phyloP scores from a whole-genome alignment of 2,113 vertebrate genomes.

The Phyllostomus discolor region DNA sequence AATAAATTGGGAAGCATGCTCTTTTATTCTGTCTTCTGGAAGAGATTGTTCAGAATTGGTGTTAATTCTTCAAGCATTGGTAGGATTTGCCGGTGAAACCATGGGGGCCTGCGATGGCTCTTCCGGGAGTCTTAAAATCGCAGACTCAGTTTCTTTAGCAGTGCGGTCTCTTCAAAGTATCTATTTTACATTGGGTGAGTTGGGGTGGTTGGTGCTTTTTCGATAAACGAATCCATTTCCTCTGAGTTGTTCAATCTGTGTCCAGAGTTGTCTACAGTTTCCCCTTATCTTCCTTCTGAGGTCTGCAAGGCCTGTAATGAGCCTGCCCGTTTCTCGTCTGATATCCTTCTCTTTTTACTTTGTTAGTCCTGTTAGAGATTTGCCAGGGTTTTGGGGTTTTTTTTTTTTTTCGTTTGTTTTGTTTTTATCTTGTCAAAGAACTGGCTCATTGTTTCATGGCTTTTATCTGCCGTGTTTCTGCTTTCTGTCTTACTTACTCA shows the following conservation, averaged over 20 bases:
- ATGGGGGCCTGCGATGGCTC: neutral
- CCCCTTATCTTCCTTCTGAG: neutral
- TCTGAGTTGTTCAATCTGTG: neutral
- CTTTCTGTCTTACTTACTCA: neutral
- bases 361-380: neutral
- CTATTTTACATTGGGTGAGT: neutral
- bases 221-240: neutral
- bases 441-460: neutral
- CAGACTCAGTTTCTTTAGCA: neutral
- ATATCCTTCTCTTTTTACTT: neutral
- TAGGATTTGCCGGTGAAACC: neutral
- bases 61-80: constrained; percentile 20
- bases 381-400: neutral
- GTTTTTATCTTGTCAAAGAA: neutral
- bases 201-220: neutral
- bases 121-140: neutral
- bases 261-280: neutral
- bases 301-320: neutral
- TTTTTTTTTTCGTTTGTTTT: neutral
- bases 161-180: neutral
- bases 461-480: neutral
- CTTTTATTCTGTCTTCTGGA: neutral
- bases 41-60: neutral
- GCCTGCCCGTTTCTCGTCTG: neutral
- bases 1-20: neutral